Conservation (phyloP, 1,140 invertebrate species). For the Eurosta solidaginis region DNA sequence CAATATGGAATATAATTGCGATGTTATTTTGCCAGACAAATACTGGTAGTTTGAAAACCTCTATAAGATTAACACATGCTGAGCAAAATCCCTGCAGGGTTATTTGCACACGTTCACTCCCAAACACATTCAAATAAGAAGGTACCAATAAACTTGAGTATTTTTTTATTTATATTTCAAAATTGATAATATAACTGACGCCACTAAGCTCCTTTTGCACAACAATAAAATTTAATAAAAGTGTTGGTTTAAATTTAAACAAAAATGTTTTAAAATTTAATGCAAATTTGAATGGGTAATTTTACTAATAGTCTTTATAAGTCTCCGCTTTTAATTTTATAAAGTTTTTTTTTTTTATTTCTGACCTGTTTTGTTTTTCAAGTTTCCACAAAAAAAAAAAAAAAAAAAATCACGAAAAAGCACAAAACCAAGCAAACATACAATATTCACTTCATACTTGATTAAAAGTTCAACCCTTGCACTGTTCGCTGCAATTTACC, state of each 20-base stretch:
- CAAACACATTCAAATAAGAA: no score
- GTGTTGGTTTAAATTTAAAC: constrained; percentile 8
- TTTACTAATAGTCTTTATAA: constrained; percentile 14
- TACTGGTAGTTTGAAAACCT: no score
- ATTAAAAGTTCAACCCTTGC: constrained; percentile 1
- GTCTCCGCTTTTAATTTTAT: not conserved
- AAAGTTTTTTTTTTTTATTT: not conserved
- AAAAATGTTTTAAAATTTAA: not conserved
- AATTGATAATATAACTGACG: no score
- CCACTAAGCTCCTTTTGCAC: not conserved
- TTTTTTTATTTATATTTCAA: no score
- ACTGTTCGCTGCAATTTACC: not conserved
- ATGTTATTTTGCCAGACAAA: no score
- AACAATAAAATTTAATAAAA: constrained; percentile 7
- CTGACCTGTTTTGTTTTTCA: not conserved
- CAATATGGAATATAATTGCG: no score
- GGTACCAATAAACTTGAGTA: no score
- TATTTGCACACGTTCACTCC: no score
- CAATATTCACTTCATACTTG: not conserved
- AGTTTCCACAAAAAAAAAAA: no score
- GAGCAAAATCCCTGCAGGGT: no score
- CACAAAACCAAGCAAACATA: not conserved
- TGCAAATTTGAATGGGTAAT: not conserved
- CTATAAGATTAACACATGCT: no score
- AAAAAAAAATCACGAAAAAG: not conserved